Evolutionary conservation across 2,113 vertebrate genomes (phyloP), one percentile per base, ranked within the genome.

Genomic region (Myrmecophaga tridactyla): DNA sequence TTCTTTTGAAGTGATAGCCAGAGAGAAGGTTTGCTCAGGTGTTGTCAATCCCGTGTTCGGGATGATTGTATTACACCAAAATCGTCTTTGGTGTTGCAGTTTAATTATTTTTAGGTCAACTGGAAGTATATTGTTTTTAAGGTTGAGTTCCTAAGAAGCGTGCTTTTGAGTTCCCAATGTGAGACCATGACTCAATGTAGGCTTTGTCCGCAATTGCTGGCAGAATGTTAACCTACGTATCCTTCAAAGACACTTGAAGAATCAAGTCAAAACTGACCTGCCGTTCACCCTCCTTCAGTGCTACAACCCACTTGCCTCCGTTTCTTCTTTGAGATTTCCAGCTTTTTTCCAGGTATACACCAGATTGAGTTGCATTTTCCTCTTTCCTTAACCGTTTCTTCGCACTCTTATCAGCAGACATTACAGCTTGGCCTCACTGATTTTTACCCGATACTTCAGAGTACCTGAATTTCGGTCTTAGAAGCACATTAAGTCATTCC

Each of bases 11-110:
- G 95, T 58, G 39, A 72, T 0, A 14, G 93, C 97, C 92, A 95
- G 67, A 69, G 21, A 77, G 85, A 93, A 93, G 92, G 97, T 97
- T 97, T 97, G 60, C 60, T 95, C 96, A 97, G 96, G 96, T 97
- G 96, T 81, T 89, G 51, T 77, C 65, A 77, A 18, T 20, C 73
- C 51, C 7, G 1, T 51, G 23, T 90, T 70, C 39, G 46, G 41
- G 63, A 92, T 73, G 81, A 86, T 56, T 76, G 48, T 76, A 15
- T 51, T 51, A 76, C 97, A 98, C 91, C 97, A 23, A 56, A 53
- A n/a, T 7, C 2, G 34, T 75, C 36, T 83, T 91, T 69, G 21
- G 21, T 86, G 41, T 43, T 70, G 31, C 34, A 67, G 1, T 78
- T 88, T 94, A 62, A 75, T 90, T 86, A 63, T 78, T 82, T 94